These are phyloP conservation scores for Hirudinaria manillensis DNA, from an alignment of 2,888 invertebrate species.

Conservation along the genomic window DNA sequence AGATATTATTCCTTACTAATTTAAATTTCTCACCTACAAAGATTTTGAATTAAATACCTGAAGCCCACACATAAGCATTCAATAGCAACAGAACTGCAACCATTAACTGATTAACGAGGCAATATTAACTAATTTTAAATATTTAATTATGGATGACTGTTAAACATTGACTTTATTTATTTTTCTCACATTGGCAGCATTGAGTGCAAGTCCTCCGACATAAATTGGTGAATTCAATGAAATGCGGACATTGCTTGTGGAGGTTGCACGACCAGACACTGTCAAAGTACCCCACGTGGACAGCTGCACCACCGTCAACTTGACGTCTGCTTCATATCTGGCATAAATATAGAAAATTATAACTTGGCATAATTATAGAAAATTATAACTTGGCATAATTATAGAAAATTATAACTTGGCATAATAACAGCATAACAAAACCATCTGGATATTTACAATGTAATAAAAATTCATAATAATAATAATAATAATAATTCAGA, in stretches of 20 bases:
- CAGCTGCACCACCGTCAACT: constrained; percentile 41
- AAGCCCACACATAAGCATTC: not conserved
- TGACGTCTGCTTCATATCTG: constrained; percentile 41
- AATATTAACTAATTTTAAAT: not conserved
- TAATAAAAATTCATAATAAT: not conserved
- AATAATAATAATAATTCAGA: not conserved
- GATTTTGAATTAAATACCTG: not conserved
- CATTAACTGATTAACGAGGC: not conserved
- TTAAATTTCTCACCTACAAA: no score
- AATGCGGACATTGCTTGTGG: constrained; percentile 26
- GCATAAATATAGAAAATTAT: not conserved
- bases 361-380: not conserved
- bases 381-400: not conserved
- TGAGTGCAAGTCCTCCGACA: constrained; percentile 40
- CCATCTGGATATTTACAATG: not conserved
- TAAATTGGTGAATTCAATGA: constrained; percentile 37
- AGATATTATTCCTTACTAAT: no score
- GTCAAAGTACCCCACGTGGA: constrained; percentile 40
- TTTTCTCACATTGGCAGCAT: constrained; percentile 16
- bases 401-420: not conserved
- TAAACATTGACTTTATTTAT: not conserved
- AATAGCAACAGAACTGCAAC: not conserved
- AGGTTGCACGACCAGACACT: not conserved
- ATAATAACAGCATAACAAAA: not conserved
- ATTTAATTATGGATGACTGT: not conserved